Conservation (phyloP, 2,113 vertebrate species). For the Oncorhynchus gorbuscha region DNA sequence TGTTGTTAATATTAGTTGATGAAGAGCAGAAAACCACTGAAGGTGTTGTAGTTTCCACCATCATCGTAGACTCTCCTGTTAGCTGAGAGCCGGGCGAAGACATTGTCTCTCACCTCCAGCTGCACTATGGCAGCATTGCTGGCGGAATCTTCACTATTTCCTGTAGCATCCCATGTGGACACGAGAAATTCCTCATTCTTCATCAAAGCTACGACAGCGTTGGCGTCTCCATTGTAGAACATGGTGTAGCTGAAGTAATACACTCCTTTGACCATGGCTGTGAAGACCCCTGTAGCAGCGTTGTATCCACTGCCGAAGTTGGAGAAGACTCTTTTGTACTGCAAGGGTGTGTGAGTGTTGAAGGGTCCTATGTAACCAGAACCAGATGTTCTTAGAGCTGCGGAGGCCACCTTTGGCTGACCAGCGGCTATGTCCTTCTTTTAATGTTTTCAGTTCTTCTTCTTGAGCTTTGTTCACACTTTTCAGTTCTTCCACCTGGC, state of each 20-base stretch:
- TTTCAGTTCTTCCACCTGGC: neutral
- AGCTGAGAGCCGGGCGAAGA: neutral
- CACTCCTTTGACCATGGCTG: neutral
- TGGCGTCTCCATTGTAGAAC: neutral
- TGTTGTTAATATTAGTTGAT: neutral
- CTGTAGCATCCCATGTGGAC: neutral
- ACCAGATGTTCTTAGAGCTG: neutral
- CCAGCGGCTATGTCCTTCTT: neutral
- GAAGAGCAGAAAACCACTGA: neutral
- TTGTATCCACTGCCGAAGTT: neutral
- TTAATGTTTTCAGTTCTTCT: neutral
- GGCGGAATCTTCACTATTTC: neutral
- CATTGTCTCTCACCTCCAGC: neutral
- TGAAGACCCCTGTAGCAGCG: neutral
- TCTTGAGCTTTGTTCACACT: neutral
- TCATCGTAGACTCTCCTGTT: neutral
- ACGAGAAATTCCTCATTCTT: neutral
- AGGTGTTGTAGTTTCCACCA: neutral
- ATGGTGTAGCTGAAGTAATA: neutral
- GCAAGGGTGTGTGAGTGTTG: neutral
- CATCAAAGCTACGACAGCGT: neutral
- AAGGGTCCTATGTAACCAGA: neutral
- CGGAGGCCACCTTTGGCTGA: neutral
- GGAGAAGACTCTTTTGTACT: neutral
- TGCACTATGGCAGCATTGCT: neutral